Base-by-base conservation (phyloP, 2,113 vertebrate species). In the Rana temporaria region DNA sequence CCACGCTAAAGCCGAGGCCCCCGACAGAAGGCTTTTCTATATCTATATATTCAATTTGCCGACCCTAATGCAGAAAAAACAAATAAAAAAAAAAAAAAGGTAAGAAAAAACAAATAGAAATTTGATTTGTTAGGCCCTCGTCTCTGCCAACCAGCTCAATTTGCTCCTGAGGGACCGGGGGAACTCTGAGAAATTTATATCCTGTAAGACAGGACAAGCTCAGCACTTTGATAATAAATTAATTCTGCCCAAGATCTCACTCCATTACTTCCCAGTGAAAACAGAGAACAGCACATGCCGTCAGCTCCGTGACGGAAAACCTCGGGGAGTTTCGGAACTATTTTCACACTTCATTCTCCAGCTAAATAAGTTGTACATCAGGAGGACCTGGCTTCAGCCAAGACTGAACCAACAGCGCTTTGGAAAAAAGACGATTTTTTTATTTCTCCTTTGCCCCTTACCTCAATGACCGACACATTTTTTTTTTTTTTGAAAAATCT, bases 1-100 rank as follows among this genome's bases (percentile, higher is more conserved):
- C 92, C 85, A 99, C 97, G 19, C 97, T 99, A 92, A 99, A 99
- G 66, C 98, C 98, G 38, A 99, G 93, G 20, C 97, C 96, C 72
- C 95, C 96, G 19, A 93, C 85, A 22, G 88, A 86, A n/a, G 97
- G 97, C 30, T 96, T 96, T 32, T 94, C 91, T 82, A 99, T 95
- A 20, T 86, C 88, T 84, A 97, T 94, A 66, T 90, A 87, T 88
- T 97, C 95, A 4, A 95, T 89, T 81, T 91, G 93, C 52, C 96
- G 94, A 24, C 95, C 97, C 98, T 99, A 85, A 64, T 57, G 16
- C 66, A 84, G 85, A 17, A n/a, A 75, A 76, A 81, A 38, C 2
- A 6, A 3, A 82, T 73, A 84, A 82, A 87, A 76, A 42, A 76
- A n/a, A 78, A 83, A 55, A n/a, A n/a, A n/a, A n/a, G n/a, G n/a